Percentiles rank a stretch among this genome's conserved stretches.
These are phyloP conservation scores for Tichodroma muraria DNA, from an alignment of 2,113 vertebrate genomes.

Conservation along the genomic window DNA sequence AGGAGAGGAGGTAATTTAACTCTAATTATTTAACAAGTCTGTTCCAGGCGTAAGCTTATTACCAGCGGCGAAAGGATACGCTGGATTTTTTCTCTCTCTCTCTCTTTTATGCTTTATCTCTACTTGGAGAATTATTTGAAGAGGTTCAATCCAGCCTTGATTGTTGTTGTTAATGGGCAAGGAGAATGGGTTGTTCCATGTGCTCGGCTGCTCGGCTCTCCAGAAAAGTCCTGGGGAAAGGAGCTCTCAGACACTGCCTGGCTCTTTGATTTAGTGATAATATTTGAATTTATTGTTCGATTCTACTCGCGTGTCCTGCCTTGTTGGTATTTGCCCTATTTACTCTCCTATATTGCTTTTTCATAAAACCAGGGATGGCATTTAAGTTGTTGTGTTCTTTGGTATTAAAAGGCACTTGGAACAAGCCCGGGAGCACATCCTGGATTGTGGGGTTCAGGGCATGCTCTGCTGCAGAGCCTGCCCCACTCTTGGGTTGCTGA, in stretches of 20 bases:
- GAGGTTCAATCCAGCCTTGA: slow-evolving; percentile 51
- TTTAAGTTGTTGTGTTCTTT: slow-evolving; percentile 93
- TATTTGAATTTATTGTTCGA: slow-evolving; percentile 85
- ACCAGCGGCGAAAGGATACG: neutral
- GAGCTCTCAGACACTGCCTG: neutral
- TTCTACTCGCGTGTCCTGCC: slow-evolving; percentile 79
- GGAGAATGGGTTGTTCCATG: slow-evolving; percentile 45
- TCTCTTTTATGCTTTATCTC: slow-evolving; percentile 59
- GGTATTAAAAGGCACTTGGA: slow-evolving; percentile 90
- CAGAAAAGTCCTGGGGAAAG: neutral
- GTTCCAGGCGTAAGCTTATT: slow-evolving; percentile 45
- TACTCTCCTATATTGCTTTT: slow-evolving; percentile 96
- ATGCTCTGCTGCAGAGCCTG: slow-evolving; percentile 78
- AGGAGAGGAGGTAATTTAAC: slow-evolving; percentile 60
- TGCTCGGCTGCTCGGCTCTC: slow-evolving; percentile 1
- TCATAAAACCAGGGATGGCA: slow-evolving; percentile 88
- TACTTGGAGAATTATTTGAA: slow-evolving; percentile 53
- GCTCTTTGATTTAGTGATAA: slow-evolving; percentile 50
- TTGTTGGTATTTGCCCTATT: slow-evolving; percentile 98
- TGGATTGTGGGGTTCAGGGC: slow-evolving; percentile 81
- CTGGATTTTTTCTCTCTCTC: neutral
- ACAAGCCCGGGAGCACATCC: slow-evolving; percentile 80
- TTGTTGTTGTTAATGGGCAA: slow-evolving; percentile 46
- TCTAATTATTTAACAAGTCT: slow-evolving; percentile 70
- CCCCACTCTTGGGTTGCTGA: slow-evolving; percentile 71